Conservation (phyloP, 2,113 vertebrate genomes). For the Butorides virescens region DNA sequence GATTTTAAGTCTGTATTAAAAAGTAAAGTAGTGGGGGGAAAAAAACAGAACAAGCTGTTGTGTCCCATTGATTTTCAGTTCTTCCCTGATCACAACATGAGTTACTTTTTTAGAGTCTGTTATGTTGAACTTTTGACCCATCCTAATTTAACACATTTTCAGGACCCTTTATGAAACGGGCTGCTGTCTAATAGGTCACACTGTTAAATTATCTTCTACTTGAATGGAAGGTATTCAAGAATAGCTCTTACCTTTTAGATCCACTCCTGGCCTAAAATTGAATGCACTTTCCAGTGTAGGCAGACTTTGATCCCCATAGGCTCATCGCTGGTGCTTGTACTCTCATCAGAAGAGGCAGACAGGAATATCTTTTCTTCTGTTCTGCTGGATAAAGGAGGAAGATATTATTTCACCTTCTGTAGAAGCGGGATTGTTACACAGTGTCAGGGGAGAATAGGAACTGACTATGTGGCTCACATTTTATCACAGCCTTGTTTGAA, state of each 20-base stretch:
- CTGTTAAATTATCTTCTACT: neutral
- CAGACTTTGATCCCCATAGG: neutral
- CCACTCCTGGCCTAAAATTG: neutral
- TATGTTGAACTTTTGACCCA: neutral
- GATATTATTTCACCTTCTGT: neutral
- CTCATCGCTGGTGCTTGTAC: neutral
- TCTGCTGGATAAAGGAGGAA: neutral
- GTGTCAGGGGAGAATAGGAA: neutral
- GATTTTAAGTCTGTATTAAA: neutral
- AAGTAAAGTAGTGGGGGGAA: neutral
- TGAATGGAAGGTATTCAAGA: neutral
- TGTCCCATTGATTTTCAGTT: neutral
- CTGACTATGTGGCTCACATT: neutral
- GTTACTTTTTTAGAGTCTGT: neutral
- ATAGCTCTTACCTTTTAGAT: conserved; percentile 8
- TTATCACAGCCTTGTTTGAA: neutral
- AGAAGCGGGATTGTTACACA: neutral
- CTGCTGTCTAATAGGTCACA: neutral
- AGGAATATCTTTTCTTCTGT: neutral
- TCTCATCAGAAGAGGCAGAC: neutral
- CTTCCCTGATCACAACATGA: neutral
- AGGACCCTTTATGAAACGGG: neutral
- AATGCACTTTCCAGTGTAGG: neutral
- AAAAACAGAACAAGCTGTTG: neutral
- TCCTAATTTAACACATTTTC: neutral